Conservation (phyloP, 2,113 vertebrate genomes). For the Pionites leucogaster region DNA sequence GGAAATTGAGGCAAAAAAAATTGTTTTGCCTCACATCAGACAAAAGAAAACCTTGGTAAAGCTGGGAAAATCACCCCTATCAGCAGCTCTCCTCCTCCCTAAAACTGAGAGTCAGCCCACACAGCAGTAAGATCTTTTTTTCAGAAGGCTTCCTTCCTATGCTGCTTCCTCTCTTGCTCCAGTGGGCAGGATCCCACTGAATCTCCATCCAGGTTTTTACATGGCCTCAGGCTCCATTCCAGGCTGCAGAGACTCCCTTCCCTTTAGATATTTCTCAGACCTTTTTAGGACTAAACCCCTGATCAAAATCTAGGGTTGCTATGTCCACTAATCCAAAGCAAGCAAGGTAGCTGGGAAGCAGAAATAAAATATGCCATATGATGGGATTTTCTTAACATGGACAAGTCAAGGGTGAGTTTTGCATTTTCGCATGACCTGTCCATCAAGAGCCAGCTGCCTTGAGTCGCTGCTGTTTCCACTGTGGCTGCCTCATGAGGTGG, state of each 20-base stretch:
- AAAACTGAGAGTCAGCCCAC: background rate
- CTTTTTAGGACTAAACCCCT: background rate
- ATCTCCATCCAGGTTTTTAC: constrained; percentile 16
- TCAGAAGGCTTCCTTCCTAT: constrained; percentile 7
- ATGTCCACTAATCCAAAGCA: background rate
- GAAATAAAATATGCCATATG: background rate
- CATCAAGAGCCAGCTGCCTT: background rate
- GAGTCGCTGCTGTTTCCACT: background rate
- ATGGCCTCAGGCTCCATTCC: background rate
- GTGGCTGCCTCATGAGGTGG: background rate
- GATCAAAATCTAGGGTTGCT: background rate
- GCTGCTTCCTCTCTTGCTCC: background rate
- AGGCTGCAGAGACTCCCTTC: constrained; percentile 11
- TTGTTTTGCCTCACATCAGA: background rate
- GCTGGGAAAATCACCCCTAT: background rate
- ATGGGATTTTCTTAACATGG: background rate
- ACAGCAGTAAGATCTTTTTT: background rate
- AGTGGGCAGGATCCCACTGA: background rate
- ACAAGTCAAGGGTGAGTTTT: background rate
- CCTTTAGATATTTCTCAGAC: background rate
- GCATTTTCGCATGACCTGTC: background rate
- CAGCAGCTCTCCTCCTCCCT: background rate
- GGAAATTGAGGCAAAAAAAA: background rate
- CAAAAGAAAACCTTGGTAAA: constrained; percentile 20
- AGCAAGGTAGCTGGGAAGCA: background rate